A percentile compares a stretch with the other conserved stretches of the same genome.
Evolutionary conservation across 2,888 invertebrate species (phyloP).

Genomic region (Gymnocheta viridis): DNA sequence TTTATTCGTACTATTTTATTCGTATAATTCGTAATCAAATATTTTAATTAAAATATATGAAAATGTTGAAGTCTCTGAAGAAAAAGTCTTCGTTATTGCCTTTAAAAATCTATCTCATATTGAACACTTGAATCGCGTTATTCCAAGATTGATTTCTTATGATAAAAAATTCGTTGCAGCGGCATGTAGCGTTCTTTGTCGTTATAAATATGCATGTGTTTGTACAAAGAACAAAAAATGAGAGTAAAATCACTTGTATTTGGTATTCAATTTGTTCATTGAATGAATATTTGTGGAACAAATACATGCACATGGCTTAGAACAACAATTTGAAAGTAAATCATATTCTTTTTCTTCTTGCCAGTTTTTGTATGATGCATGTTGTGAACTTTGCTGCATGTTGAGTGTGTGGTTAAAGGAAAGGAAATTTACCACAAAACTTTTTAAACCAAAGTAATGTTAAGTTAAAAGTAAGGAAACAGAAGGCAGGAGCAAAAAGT

Average conservation of each 20-base stretch:
- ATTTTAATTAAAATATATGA: too few relatives aligned
- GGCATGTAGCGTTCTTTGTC: not conserved
- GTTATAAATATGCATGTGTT: not conserved
- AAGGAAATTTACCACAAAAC: slow-evolving; percentile 26
- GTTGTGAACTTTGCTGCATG: slow-evolving; percentile 11
- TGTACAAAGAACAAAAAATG: not conserved
- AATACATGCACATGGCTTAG: slow-evolving; percentile 7
- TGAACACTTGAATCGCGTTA: too few relatives aligned
- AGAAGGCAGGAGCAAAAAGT: not conserved
- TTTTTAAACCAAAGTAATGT: slow-evolving; percentile 32
- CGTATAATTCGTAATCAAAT: too few relatives aligned
- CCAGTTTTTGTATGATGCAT: not conserved
- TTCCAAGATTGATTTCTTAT: too few relatives aligned
- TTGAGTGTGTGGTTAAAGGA: slow-evolving; percentile 26
- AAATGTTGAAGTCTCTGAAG: too few relatives aligned
- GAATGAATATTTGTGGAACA: slow-evolving; percentile 56
- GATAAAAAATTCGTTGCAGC: not conserved
- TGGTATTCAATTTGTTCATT: slow-evolving; percentile 56
- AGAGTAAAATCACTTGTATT: slow-evolving; percentile 8
- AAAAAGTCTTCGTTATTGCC: too few relatives aligned
- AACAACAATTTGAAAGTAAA: slow-evolving; percentile 2
- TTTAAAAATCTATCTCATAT: too few relatives aligned
- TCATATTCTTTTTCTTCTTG: not conserved
- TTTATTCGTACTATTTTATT: too few relatives aligned
- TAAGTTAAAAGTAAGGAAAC: slow-evolving; percentile 12